Base-by-base conservation (phyloP, 2,113 vertebrate species). In the Lipotes vexillifer region DNA sequence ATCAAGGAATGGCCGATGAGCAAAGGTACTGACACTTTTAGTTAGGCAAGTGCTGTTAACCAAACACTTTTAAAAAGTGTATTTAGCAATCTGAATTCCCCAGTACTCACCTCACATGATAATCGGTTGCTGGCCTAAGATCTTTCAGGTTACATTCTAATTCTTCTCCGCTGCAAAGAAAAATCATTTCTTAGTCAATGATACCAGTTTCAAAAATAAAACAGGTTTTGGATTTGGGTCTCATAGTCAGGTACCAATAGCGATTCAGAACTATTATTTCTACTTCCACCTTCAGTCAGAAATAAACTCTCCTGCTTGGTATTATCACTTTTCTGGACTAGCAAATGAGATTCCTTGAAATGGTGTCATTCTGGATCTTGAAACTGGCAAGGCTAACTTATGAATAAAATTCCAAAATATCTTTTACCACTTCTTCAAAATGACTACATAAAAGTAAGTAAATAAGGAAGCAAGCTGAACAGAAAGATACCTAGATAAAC, bases 71-170 rank as follows among this genome's bases (percentile, higher is more conserved):
- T 12, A 3, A 23, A 74, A 46, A 20, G n/a, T n/a, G n/a, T n/a
- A n/a, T n/a, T 61, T 0, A 44, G 55, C 5, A 2, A 57, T 21
- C 15, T 5, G 12, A 52, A 68, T 46, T 75, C 49, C 65, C 66
- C 17, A 59, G 12, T 12, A 77, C 10, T 98, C 98, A 99, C 99
- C 99, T 99, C 98, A 99, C 99, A 0, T 99, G 99, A 98, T 99
- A 99, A 98, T 99, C 99, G 66, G 99, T 99, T 86, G 99, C 99
- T 97, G 99, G 99, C 99, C 99, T 99, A 96, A 99, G 99, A 98
- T 99, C 99, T 98, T 99, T 99, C 98, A 99, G 98, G 98, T 99
- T 99, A 98, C 99, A 99, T 98, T 99, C 99, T 98, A 99, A 98
- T 97, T 99, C 99, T 98, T 99, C 99, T 96, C 99, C 99, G 97